phyloP scores from a whole-genome alignment of 2,888 invertebrate species.

The Leptinotarsa tumamoca region DNA sequence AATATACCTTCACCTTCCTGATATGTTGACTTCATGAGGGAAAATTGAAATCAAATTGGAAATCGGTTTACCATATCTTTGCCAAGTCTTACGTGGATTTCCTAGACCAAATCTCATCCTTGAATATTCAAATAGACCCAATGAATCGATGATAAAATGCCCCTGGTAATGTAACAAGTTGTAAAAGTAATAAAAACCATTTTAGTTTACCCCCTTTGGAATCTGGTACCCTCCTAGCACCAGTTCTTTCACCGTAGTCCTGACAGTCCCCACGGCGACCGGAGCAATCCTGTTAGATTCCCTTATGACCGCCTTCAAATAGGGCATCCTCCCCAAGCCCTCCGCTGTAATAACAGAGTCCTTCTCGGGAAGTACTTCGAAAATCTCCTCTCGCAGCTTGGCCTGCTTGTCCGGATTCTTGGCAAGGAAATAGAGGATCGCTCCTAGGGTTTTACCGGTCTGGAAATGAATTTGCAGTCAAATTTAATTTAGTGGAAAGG shows the following conservation, averaged over 20 bases:
- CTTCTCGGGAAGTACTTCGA: conserved; percentile 53
- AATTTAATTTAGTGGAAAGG: not conserved
- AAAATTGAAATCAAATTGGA: too few relatives aligned
- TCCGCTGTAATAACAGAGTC: conserved; percentile 61
- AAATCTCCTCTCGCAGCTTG: conserved; percentile 64
- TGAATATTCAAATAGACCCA: too few relatives aligned
- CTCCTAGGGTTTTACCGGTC: conserved; percentile 67
- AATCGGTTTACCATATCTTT: too few relatives aligned
- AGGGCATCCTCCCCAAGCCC: conserved; percentile 63
- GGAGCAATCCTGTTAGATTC: conserved; percentile 69
- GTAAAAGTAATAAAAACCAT: too few relatives aligned
- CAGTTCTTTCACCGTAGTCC: conserved; percentile 50
- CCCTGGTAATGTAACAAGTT: too few relatives aligned
- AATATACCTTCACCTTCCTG: too few relatives aligned
- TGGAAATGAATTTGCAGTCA: conserved; percentile 48
- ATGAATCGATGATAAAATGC: too few relatives aligned
- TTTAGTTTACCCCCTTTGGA: conserved; percentile 61
- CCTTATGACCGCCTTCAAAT: conserved; percentile 75
- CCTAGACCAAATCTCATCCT: too few relatives aligned
- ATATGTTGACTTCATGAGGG: too few relatives aligned
- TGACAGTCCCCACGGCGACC: conserved; percentile 52
- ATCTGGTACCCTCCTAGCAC: conserved; percentile 39
- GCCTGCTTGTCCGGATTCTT: conserved; percentile 65
- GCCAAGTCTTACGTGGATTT: too few relatives aligned
- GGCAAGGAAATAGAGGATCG: conserved; percentile 66